phyloP scores from a whole-genome alignment of 1,140 invertebrate species.

The Tyrophagus putrescentiae region DNA sequence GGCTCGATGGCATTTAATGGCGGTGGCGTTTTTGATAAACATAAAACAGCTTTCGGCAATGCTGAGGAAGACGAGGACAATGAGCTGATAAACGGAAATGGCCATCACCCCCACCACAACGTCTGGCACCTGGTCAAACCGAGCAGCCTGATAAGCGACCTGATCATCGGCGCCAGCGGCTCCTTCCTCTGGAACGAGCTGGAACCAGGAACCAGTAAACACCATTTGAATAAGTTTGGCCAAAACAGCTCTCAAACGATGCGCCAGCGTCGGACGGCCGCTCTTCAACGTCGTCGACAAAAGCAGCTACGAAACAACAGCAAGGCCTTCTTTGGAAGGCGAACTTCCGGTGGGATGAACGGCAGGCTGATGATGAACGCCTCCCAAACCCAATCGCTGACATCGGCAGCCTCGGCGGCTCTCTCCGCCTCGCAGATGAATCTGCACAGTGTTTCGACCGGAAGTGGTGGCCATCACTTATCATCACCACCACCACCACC shows the following conservation, averaged over 20 bases:
- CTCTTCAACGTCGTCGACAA: neutral
- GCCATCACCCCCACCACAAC: too few relatives aligned
- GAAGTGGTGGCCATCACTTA: neutral
- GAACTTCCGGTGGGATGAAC: too few relatives aligned
- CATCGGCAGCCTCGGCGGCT: neutral
- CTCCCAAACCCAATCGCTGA: neutral
- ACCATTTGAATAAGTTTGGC: too few relatives aligned
- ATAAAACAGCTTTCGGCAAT: too few relatives aligned
- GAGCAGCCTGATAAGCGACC: slow-evolving; percentile 5
- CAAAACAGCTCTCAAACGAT: too few relatives aligned
- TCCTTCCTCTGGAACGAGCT: neutral
- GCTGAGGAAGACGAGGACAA: neutral
- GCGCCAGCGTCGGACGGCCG: neutral
- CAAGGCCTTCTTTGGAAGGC: neutral
- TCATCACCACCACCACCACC: neutral
- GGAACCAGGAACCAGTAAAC: neutral
- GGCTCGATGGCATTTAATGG: too few relatives aligned
- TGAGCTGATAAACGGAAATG: too few relatives aligned
- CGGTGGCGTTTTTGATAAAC: too few relatives aligned
- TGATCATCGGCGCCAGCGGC: slow-evolving; percentile 5
- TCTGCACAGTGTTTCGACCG: neutral
- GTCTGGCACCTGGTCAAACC: slow-evolving; percentile 13
- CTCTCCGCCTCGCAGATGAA: slow-evolving; percentile 7
- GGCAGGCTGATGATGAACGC: neutral
- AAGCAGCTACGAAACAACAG: neutral